A percentile compares a stretch with the other conserved stretches of the same genome.
Conservation (phyloP, 2,888 invertebrate species). For the Amiota communis region DNA sequence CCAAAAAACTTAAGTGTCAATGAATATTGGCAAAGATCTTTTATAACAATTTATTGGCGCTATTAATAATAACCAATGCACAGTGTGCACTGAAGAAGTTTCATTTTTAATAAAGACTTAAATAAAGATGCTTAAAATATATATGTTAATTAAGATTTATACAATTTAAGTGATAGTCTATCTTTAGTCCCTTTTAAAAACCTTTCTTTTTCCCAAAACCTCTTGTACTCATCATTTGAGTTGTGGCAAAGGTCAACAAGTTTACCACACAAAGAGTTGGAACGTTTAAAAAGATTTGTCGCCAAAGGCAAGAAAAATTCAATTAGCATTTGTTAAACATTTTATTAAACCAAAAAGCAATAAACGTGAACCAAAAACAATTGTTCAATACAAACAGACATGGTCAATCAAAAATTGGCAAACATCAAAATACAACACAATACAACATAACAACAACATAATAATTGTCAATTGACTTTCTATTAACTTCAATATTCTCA, state of each 20-base stretch:
- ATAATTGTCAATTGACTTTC: conserved; percentile 71
- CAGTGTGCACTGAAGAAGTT: neutral
- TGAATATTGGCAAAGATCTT: neutral
- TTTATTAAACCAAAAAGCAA: conserved; percentile 52
- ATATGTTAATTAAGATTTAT: no score
- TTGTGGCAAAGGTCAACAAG: conserved; percentile 9
- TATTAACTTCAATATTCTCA: conserved; percentile 33
- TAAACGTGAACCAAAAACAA: conserved; percentile 38
- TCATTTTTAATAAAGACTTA: no score
- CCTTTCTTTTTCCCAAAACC: no score
- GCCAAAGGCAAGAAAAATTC: conserved; percentile 63
- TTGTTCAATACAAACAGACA: conserved; percentile 35
- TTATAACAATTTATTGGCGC: no score
- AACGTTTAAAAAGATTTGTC: conserved; percentile 60
- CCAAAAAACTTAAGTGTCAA: conserved; percentile 7
- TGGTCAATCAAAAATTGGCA: conserved; percentile 51
- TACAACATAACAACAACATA: conserved; percentile 45
- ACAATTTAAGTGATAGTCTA: no score
- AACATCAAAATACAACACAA: conserved; percentile 41
- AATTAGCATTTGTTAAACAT: conserved; percentile 67
- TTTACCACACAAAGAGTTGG: conserved; percentile 51
- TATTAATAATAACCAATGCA: no score
- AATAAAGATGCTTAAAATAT: no score
- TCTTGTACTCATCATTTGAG: neutral
- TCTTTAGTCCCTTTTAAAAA: no score